Evolutionary conservation across 2,888 invertebrate genomes (phyloP), one percentile per base, ranked within the genome.

Genomic region (Acronicta aceris): DNA sequence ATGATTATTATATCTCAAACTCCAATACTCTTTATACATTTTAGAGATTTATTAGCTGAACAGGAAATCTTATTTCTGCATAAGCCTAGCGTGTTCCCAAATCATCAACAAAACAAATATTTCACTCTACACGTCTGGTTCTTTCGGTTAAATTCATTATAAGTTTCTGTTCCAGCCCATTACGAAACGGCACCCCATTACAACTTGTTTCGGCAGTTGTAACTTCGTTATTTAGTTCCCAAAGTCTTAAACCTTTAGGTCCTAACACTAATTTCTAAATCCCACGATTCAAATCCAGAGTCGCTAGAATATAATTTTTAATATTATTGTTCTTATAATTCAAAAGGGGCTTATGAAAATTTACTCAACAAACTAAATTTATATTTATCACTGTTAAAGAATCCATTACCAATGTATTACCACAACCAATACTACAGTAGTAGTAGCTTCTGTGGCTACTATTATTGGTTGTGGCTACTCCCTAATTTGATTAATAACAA

Each of bases 191-290:
- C 17, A 51, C 15, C 33, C 33, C 12, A 33, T 33, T 33, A 33
- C 33, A 57, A 54, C 56, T 59, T 55, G 42, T 54, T 48, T 13
- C n/a, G 33, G 21, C 42, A 51, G 25, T 49, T 30, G 45, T 67
- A 68, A 73, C 73, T 68, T 57, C 17, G 51, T 71, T 43, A 67
- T 47, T 59, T 41, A 72, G 73, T 64, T 72, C n/a, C 15, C 54
- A 63, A 73, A 71, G 56, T 58, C 73, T 55, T 50, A 50, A 46
- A 47, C 62, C 61, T 50, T 48, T 43, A 16, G 52, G 67, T 61
- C 45, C 36, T 59, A 57, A 71, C 62, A 47, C 57, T 45, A 67
- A 67, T 71, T 59, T 50, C 42, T 13, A 59, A 72, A 68, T 58
- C 63, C 27, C 40, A 0, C 30, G 45, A 27, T 21, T 21, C 38